Percentiles rank a stretch among this genome's conserved stretches.
Conservation (phyloP, 2,113 vertebrate genomes). For the Chrysemys picta region DNA sequence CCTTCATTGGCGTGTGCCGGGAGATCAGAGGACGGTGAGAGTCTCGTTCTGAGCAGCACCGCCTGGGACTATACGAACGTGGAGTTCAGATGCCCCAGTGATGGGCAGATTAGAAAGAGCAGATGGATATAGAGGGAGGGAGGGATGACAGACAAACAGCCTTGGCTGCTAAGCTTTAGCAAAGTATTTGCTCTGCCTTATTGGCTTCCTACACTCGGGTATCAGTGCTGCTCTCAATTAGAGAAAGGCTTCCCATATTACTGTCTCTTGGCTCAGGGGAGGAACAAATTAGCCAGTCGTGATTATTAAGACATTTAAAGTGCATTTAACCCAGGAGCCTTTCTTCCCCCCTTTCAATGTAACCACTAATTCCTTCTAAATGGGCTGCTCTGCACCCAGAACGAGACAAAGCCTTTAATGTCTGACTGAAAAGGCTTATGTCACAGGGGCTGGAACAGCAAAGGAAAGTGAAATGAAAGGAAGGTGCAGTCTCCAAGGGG, state of each 20-base stretch:
- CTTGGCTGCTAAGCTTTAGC: neutral
- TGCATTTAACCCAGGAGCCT: conserved; percentile 70
- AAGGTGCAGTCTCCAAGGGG: neutral
- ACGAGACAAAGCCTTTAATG: conserved; percentile 68
- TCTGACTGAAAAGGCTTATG: conserved; percentile 31
- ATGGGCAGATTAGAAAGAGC: rapidly evolving
- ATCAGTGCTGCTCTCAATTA: conserved; percentile 70
- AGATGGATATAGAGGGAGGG: rapidly evolving
- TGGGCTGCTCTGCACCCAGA: conserved; percentile 27
- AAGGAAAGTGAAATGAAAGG: neutral
- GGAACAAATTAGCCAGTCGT: conserved; percentile 69
- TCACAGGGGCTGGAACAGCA: neutral
- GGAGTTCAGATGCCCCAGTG: neutral
- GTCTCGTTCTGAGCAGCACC: rapidly evolving
- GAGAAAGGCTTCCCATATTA: conserved; percentile 71
- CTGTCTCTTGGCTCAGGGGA: conserved; percentile 70
- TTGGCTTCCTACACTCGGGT: conserved; percentile 65
- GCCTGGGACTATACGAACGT: neutral
- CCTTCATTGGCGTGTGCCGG: neutral
- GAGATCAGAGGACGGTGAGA: neutral
- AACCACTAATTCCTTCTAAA: conserved; percentile 68
- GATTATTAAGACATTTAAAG: conserved; percentile 78
- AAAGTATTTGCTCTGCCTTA: conserved; percentile 61
- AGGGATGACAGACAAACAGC: neutral
- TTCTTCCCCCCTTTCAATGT: conserved; percentile 64